Conservation (phyloP, 2,113 vertebrate species). For the Pygoscelis antarcticus region DNA sequence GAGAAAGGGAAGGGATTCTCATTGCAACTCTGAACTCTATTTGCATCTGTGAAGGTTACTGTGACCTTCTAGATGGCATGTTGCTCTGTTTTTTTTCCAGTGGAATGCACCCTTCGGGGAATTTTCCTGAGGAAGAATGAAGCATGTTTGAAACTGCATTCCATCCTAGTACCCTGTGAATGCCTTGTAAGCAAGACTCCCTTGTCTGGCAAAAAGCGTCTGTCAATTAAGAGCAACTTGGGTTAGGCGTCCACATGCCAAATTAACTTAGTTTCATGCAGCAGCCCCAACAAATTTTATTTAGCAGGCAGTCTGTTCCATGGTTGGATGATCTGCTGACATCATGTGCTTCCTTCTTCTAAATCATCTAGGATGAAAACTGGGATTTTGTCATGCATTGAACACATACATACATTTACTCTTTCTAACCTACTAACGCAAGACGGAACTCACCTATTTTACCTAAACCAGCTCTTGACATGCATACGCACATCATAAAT, state of each 20-base stretch:
- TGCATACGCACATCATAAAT: background rate
- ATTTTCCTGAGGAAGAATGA: background rate
- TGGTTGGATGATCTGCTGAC: slow-evolving; percentile 6
- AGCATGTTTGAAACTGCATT: slow-evolving; percentile 26
- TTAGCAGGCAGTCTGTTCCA: slow-evolving; percentile 34
- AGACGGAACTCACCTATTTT: background rate
- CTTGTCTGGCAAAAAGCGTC: background rate
- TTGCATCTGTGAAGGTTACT: background rate
- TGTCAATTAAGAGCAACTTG: slow-evolving; percentile 19
- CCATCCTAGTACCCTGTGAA: background rate
- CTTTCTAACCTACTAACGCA: background rate
- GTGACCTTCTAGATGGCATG: slow-evolving; percentile 42
- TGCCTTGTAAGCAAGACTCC: slow-evolving; percentile 27
- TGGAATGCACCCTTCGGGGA: background rate
- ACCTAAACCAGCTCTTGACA: background rate
- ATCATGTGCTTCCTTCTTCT: background rate
- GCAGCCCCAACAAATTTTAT: slow-evolving; percentile 23
- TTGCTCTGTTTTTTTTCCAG: background rate
- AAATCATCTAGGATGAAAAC: background rate
- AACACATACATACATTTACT: background rate
- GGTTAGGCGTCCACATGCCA: slow-evolving; percentile 45
- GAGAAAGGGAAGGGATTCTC: background rate
- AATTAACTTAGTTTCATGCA: slow-evolving; percentile 21
- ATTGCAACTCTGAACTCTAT: background rate
- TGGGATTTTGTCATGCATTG: background rate